These are phyloP conservation scores for Cyprinodon diabolis DNA, from an alignment of 2,797 vertebrate species.

Conservation along the genomic window DNA sequence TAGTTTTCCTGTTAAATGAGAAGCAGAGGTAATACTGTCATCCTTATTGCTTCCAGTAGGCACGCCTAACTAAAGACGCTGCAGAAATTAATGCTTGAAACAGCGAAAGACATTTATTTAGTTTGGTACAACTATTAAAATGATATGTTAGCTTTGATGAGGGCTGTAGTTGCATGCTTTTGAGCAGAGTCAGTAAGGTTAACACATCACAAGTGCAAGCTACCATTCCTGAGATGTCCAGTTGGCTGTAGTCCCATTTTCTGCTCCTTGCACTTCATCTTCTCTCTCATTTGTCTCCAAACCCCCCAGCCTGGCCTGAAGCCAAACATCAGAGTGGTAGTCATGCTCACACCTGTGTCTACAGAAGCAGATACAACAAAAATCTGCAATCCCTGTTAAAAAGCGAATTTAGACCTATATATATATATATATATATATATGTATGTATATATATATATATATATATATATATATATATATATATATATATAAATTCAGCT, in stretches of 20 bases:
- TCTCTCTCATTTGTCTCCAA: slow-evolving; percentile 56
- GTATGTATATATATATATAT: too few relatives aligned
- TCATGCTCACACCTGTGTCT: slow-evolving; percentile 50
- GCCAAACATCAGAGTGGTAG: slow-evolving; percentile 42
- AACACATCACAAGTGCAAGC: slow-evolving; percentile 45
- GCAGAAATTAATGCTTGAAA: slow-evolving; percentile 27
- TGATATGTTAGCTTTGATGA: slow-evolving; percentile 42
- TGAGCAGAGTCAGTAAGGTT: slow-evolving; percentile 39
- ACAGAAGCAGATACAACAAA: too few relatives aligned
- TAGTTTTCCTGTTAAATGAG: slow-evolving; percentile 14
- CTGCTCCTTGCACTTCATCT: slow-evolving; percentile 45
- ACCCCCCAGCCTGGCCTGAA: slow-evolving; percentile 36
- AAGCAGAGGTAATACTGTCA: slow-evolving; percentile 26
- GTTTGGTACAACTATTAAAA: slow-evolving; percentile 23
- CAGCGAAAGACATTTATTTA: slow-evolving; percentile 30
- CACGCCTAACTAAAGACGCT: slow-evolving; percentile 20
- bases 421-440: too few relatives aligned
- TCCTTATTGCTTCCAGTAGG: background rate
- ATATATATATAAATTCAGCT: too few relatives aligned
- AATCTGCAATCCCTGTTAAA: too few relatives aligned
- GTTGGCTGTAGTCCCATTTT: slow-evolving; percentile 44
- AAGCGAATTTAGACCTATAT: too few relatives aligned
- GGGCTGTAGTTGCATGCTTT: slow-evolving; percentile 29
- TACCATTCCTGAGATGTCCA: slow-evolving; percentile 34
- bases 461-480: too few relatives aligned